phyloP scores from a whole-genome alignment of 2,888 invertebrate species.

The Megalurothrips usitatus region DNA sequence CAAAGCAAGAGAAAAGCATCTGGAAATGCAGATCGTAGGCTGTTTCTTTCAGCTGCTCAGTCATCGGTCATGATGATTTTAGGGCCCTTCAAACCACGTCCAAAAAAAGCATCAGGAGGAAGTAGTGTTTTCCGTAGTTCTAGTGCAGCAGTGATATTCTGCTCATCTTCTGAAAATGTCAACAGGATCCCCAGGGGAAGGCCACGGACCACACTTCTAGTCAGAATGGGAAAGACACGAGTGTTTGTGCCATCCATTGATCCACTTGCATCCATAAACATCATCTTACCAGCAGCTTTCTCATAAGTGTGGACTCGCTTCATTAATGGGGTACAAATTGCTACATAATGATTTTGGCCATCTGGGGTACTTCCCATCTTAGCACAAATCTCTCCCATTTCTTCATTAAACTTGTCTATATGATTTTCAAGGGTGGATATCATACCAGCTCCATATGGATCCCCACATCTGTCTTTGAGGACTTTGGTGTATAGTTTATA shows the following conservation, averaged over 20 bases:
- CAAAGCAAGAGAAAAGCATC: conserved; percentile 33
- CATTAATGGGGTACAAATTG: conserved; percentile 33
- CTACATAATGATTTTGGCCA: conserved; percentile 22
- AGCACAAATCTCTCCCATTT: background rate
- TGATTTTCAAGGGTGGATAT: conserved; percentile 24
- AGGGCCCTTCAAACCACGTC: conserved; percentile 33
- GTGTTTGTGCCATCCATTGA: conserved; percentile 27
- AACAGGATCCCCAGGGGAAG: conserved; percentile 30
- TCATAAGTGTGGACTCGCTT: conserved; percentile 9
- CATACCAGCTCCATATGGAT: background rate
- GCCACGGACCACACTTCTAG: conserved; percentile 27
- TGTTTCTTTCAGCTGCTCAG: conserved; percentile 33
- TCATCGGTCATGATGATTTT: conserved; percentile 36
- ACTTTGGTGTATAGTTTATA: conserved; percentile 30
- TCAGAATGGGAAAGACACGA: conserved; percentile 29
- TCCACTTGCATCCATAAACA: conserved; percentile 30
- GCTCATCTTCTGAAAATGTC: background rate
- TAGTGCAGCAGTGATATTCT: background rate
- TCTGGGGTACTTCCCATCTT: background rate
- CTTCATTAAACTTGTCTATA: conserved; percentile 1
- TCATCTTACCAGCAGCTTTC: conserved; percentile 27
- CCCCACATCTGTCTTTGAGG: conserved; percentile 17
- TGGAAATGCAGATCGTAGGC: conserved; percentile 33
- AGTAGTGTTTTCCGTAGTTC: background rate
- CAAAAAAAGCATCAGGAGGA: conserved; percentile 29